Evolutionary conservation across 2,888 invertebrate species (phyloP).

Genomic region (Brenthis daphne): DNA sequence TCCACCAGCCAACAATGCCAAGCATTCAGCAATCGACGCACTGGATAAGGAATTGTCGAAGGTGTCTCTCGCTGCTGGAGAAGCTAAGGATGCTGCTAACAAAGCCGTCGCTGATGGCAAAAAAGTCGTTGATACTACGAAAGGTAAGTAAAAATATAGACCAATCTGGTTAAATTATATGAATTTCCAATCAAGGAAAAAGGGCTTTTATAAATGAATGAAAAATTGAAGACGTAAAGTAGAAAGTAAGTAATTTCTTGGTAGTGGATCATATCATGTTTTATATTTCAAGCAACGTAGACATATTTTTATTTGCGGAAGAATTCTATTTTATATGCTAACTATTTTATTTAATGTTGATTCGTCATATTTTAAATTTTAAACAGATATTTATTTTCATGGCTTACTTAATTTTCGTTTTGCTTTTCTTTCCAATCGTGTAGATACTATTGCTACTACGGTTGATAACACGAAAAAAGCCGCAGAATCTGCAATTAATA

Average conservation of each 20-base stretch:
- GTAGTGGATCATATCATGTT: background rate
- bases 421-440: slow-evolving; percentile 40
- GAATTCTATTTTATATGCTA: background rate
- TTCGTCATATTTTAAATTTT: background rate
- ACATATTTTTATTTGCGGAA: slow-evolving; percentile 17
- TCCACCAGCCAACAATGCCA: slow-evolving; percentile 64
- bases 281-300: background rate
- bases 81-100: slow-evolving; percentile 70
- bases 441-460: slow-evolving; percentile 71
- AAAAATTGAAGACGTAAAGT: background rate
- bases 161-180: too few relatives aligned
- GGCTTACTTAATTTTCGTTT: slow-evolving; percentile 25
- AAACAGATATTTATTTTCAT: background rate
- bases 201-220: background rate
- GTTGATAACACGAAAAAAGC: slow-evolving; percentile 74
- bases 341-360: background rate
- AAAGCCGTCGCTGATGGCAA: slow-evolving; percentile 75
- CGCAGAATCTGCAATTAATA: slow-evolving; percentile 70
- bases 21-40: slow-evolving; percentile 77
- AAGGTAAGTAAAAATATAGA: slow-evolving; percentile 54
- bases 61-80: slow-evolving; percentile 74
- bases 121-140: slow-evolving; percentile 74
- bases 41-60: slow-evolving; percentile 78
- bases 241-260: background rate
- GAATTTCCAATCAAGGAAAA: too few relatives aligned